A percentile compares a stretch with the other conserved stretches of the same genome.
Conservation (phyloP, 2,113 vertebrate species). For the Scortum barcoo region DNA sequence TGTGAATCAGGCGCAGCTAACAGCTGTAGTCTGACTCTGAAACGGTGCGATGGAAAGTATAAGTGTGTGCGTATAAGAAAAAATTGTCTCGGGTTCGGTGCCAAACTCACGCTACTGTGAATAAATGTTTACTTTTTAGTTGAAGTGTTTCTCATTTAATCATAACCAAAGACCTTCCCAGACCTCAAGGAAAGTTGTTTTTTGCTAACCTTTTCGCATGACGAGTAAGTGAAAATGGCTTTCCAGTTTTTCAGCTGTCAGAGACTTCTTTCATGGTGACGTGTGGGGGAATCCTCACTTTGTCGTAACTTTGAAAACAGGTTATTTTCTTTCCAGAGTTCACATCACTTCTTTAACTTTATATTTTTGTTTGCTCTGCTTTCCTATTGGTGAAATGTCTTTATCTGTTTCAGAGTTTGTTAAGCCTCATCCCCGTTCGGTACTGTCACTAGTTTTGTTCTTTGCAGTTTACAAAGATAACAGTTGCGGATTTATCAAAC, state of each 20-base stretch:
- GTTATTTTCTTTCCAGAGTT: too few relatives aligned
- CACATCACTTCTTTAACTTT: too few relatives aligned
- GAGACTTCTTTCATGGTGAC: background rate
- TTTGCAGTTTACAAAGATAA: too few relatives aligned
- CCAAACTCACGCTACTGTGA: background rate
- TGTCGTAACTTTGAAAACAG: background rate
- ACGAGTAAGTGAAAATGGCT: background rate
- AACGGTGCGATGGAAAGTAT: slow-evolving; percentile 50
- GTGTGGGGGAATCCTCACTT: background rate
- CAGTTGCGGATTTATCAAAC: background rate
- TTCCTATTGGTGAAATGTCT: background rate
- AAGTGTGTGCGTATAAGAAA: slow-evolving; percentile 19
- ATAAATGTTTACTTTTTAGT: slow-evolving; percentile 42
- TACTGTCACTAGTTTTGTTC: background rate
- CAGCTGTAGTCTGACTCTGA: slow-evolving; percentile 53
- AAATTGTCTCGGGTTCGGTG: background rate
- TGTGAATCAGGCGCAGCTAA: slow-evolving; percentile 21
- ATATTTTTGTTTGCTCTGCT: too few relatives aligned
- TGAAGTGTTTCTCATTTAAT: slow-evolving; percentile 26
- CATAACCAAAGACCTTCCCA: slow-evolving; percentile 22
- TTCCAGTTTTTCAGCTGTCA: background rate
- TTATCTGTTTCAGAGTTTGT: background rate
- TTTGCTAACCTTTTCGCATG: slow-evolving; percentile 9
- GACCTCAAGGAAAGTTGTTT: slow-evolving; percentile 21
- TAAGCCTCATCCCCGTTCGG: background rate